Conservation (phyloP, 2,888 invertebrate species). For the Latrodectus hesperus region DNA sequence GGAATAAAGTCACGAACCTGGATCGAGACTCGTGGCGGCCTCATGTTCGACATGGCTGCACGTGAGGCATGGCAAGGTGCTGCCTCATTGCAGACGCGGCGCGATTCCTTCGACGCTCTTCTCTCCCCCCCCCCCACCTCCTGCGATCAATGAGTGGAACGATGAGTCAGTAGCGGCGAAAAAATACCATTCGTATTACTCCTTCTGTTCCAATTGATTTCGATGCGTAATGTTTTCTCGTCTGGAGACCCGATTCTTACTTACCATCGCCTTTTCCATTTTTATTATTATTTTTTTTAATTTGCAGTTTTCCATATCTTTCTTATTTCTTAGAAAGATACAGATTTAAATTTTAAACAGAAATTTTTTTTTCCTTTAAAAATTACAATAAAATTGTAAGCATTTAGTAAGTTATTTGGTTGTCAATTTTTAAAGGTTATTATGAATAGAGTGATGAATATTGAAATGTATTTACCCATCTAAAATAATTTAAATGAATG, state of each 20-base stretch:
- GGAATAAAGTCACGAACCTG: too few relatives aligned
- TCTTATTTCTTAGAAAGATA: too few relatives aligned
- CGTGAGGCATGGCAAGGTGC: constrained; percentile 10
- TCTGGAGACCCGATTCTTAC: neutral
- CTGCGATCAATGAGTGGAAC: constrained; percentile 52
- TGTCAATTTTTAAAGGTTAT: too few relatives aligned
- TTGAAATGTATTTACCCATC: too few relatives aligned
- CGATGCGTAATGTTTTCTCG: neutral
- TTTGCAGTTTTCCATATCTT: too few relatives aligned
- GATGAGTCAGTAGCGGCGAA: constrained; percentile 42
- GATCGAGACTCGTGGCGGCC: neutral
- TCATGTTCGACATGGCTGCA: constrained; percentile 1
- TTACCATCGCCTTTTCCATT: neutral
- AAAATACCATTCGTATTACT: neutral
- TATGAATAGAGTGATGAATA: too few relatives aligned
- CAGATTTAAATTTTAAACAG: too few relatives aligned
- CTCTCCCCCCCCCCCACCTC: constrained; percentile 21
- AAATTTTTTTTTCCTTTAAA: too few relatives aligned
- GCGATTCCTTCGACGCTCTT: constrained; percentile 10
- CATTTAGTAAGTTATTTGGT: too few relatives aligned
- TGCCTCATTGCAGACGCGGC: constrained; percentile 38
- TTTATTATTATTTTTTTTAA: neutral
- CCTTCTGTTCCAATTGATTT: neutral
- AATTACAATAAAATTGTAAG: too few relatives aligned
- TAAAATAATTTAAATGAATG: too few relatives aligned